These are phyloP conservation scores for Tinea semifulvella DNA, from an alignment of 2,888 invertebrate genomes.

Conservation along the genomic window DNA sequence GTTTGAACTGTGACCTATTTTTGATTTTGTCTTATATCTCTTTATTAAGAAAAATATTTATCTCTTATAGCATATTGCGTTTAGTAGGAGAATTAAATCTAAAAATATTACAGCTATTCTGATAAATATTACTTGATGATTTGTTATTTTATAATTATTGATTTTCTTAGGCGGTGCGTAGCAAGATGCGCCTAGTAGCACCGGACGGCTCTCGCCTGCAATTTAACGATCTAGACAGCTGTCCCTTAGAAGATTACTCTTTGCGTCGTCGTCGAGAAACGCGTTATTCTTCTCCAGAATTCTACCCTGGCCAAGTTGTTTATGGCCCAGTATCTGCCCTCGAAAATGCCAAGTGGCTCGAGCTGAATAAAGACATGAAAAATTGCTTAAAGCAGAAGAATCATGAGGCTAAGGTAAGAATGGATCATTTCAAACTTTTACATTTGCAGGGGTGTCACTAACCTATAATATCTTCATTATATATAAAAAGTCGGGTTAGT, in stretches of 20 bases:
- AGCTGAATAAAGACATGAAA: slow-evolving; percentile 79
- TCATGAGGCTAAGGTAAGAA: slow-evolving; percentile 60
- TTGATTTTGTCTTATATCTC: too few species aligned
- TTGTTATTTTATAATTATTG: not conserved
- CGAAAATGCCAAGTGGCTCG: slow-evolving; percentile 83
- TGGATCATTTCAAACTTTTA: too few species aligned
- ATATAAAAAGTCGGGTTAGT: too few species aligned
- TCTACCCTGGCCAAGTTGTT: slow-evolving; percentile 67
- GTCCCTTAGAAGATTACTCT: slow-evolving; percentile 75
- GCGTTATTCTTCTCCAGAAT: slow-evolving; percentile 51
- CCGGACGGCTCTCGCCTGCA: slow-evolving; percentile 72
- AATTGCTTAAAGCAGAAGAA: slow-evolving; percentile 66
- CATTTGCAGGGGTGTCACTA: too few species aligned
- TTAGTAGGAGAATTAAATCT: too few species aligned
- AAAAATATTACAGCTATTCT: too few species aligned
- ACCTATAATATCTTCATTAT: too few species aligned
- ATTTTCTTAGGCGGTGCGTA: slow-evolving; percentile 63
- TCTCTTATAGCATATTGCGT: too few species aligned
- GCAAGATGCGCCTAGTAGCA: slow-evolving; percentile 72
- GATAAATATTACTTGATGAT: too few species aligned
- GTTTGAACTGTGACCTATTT: too few species aligned
- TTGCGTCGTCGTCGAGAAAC: slow-evolving; percentile 68
- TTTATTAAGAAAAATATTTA: too few species aligned
- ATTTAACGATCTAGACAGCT: slow-evolving; percentile 73
- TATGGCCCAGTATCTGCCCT: slow-evolving; percentile 78